A percentile compares a stretch with the other conserved stretches of the same genome.
phyloP scores from a whole-genome alignment of 2,113 vertebrate genomes.

The Condylura cristata region DNA sequence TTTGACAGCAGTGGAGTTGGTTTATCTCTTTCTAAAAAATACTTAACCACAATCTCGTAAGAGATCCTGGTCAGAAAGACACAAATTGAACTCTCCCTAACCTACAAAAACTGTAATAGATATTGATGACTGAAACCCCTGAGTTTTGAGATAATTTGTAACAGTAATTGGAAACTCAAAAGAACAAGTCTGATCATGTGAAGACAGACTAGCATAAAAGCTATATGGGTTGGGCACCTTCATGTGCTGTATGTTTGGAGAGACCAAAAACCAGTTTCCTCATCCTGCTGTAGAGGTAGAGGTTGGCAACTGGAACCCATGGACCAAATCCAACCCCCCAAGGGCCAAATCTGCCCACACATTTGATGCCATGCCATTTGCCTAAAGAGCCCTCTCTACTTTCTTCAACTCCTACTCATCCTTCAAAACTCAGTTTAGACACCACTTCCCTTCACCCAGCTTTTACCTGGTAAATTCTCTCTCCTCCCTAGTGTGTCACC shows the following conservation, averaged over 20 bases:
- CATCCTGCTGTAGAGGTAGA: neutral
- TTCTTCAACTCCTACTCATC: neutral
- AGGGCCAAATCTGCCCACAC: accelerated
- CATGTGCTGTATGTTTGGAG: neutral
- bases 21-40: neutral
- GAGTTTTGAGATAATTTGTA: neutral
- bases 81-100: neutral
- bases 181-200: neutral
- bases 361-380: neutral
- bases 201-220: neutral
- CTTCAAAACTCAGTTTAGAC: no score
- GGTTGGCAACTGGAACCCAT: neutral
- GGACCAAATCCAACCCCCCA: neutral
- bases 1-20: neutral
- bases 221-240: neutral
- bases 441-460: neutral
- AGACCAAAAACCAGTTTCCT: neutral
- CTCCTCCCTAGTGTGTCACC: neutral
- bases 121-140: neutral
- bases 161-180: neutral
- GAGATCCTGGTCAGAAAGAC: neutral
- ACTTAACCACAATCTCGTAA: neutral
- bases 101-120: neutral
- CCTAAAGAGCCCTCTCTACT: neutral
- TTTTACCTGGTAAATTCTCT: neutral